Conservation (phyloP, 2,113 vertebrate genomes). For the Corythoichthys haematopterus region DNA sequence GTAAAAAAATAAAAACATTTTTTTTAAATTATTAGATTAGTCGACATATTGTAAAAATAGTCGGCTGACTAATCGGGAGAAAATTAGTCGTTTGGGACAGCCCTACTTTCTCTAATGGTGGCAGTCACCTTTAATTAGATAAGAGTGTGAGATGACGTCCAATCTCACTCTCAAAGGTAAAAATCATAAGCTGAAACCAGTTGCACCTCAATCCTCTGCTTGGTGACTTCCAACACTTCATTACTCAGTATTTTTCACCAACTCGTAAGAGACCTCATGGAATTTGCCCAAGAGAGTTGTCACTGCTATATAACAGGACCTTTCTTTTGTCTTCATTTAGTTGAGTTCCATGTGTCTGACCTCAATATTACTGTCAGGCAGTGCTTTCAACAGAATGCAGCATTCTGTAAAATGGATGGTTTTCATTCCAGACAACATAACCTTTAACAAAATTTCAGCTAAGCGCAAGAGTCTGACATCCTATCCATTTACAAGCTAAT, state of each 20-base stretch:
- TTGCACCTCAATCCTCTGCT: slow-evolving; percentile 44
- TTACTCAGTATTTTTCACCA: slow-evolving; percentile 33
- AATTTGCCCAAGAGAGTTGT: slow-evolving; percentile 1
- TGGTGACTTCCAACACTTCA: slow-evolving; percentile 41
- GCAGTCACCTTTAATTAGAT: slow-evolving; percentile 53
- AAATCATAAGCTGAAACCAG: slow-evolving; percentile 39
- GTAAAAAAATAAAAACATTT: too few species aligned
- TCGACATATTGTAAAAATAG: too few species aligned
- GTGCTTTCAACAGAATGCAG: neutral
- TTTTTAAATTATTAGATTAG: too few species aligned
- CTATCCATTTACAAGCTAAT: slow-evolving; percentile 10
- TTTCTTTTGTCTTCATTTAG: slow-evolving; percentile 5
- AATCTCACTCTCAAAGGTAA: slow-evolving; percentile 44
- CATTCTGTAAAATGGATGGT: neutral
- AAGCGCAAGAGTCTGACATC: slow-evolving; percentile 1
- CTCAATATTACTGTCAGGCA: neutral
- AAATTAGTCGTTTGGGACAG: too few species aligned
- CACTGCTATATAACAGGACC: slow-evolving; percentile 15
- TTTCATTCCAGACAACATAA: neutral
- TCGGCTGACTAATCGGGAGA: too few species aligned
- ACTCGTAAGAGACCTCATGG: slow-evolving; percentile 10
- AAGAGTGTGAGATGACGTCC: slow-evolving; percentile 44
- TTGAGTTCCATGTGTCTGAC: neutral
- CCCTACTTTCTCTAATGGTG: slow-evolving; percentile 34
- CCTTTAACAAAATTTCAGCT: neutral